A percentile compares a stretch with the other conserved stretches of the same genome.
These are phyloP conservation scores for Linnaemya vulpina DNA, from an alignment of 2,888 invertebrate genomes.

Conservation along the genomic window DNA sequence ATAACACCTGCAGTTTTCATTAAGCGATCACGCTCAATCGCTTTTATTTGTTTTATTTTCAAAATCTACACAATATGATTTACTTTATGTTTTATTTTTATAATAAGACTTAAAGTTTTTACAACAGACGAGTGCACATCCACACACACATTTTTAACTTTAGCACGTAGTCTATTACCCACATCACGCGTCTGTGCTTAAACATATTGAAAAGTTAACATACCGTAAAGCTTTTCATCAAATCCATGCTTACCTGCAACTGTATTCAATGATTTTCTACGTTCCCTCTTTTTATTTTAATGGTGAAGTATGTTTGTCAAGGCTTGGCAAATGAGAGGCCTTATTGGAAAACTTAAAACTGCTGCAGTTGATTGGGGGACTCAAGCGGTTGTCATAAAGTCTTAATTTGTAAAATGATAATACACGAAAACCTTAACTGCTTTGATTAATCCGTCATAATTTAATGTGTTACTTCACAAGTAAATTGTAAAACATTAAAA, in stretches of 20 bases:
- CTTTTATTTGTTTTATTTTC: conserved; percentile 60
- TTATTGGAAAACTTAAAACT: too few relatives aligned
- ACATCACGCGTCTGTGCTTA: conserved; percentile 72
- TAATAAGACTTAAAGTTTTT: conserved; percentile 34
- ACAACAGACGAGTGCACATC: neutral
- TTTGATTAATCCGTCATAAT: too few relatives aligned
- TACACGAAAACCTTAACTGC: too few relatives aligned
- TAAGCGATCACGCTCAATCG: conserved; percentile 26
- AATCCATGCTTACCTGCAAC: conserved; percentile 40
- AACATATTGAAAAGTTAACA: conserved; percentile 72
- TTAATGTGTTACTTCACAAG: too few relatives aligned
- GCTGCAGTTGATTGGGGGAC: too few relatives aligned
- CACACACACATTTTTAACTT: conserved; percentile 47
- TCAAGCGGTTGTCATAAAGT: too few relatives aligned
- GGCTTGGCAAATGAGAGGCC: neutral
- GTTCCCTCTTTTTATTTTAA: neutral
- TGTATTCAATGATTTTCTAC: neutral
- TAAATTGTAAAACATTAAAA: too few relatives aligned
- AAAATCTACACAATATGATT: conserved; percentile 45
- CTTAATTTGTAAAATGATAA: too few relatives aligned
- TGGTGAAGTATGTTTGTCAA: neutral
- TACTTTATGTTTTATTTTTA: conserved; percentile 9
- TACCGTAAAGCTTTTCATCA: conserved; percentile 72
- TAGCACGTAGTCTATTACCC: conserved; percentile 71
- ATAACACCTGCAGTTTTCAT: conserved; percentile 54